phyloP scores from a whole-genome alignment of 2,113 vertebrate genomes.

The Picathartes gymnocephalus region DNA sequence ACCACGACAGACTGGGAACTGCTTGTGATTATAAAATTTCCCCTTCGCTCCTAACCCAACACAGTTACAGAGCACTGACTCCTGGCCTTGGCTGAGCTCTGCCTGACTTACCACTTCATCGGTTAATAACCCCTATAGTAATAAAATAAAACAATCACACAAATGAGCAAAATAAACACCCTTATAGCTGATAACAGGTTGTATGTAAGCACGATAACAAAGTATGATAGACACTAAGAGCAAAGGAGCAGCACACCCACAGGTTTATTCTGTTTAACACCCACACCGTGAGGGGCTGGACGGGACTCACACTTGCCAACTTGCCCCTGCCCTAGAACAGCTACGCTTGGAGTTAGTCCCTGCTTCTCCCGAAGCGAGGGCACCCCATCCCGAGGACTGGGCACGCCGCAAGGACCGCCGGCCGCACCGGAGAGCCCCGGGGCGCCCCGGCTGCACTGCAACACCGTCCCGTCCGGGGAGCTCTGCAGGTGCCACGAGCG shows the following conservation, averaged over 20 bases:
- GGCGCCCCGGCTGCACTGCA: not conserved
- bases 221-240: not conserved
- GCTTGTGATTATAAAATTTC: not conserved
- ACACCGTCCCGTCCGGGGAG: not conserved
- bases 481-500: not conserved
- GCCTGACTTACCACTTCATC: not conserved
- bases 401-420: too few species aligned
- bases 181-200: not conserved
- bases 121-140: not conserved
- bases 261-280: not conserved
- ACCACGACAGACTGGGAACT: not conserved
- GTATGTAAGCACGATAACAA: not conserved
- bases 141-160: not conserved
- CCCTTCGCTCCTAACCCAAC: not conserved
- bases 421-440: not conserved
- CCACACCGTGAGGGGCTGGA: rapidly evolving
- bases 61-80: too few species aligned
- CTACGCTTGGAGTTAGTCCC: rapidly evolving
- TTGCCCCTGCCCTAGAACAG: rapidly evolving
- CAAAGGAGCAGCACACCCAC: not conserved
- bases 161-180: not conserved
- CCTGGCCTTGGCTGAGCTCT: not conserved
- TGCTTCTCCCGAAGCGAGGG: rapidly evolving
- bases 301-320: not conserved
- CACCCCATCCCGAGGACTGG: rapidly evolving